A percentile compares a stretch with the other conserved stretches of the same genome.
These are phyloP conservation scores for Ganaspis brasiliensis DNA, from an alignment of 2,888 invertebrate species.

Conservation along the genomic window DNA sequence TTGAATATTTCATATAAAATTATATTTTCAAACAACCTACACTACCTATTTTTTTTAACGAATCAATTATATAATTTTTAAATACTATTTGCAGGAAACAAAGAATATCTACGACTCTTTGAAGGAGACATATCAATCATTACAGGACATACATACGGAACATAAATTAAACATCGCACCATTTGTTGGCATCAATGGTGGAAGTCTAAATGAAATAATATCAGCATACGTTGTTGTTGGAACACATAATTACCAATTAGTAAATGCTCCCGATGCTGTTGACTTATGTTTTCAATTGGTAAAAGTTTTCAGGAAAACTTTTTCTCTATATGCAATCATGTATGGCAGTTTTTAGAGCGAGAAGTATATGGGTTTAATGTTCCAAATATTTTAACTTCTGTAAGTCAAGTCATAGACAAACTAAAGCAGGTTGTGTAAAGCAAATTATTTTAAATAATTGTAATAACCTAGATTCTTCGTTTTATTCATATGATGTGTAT, in stretches of 20 bases:
- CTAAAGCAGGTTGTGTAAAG: not conserved
- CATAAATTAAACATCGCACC: slow-evolving; percentile 21
- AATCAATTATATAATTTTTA: not conserved
- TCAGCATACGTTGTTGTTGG: slow-evolving; percentile 41
- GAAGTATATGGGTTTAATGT: not conserved
- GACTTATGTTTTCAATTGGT: slow-evolving; percentile 40
- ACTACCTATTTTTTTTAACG: no score
- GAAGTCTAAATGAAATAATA: slow-evolving; percentile 27
- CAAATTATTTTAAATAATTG: no score
- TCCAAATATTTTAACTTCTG: not conserved
- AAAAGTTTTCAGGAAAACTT: slow-evolving; percentile 24
- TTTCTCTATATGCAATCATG: slow-evolving; percentile 33
- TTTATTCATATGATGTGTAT: slow-evolving; percentile 10
- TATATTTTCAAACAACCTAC: not conserved
- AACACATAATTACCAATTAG: slow-evolving; percentile 37
- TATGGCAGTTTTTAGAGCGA: not conserved
- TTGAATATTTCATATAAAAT: not conserved
- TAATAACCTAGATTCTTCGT: not conserved
- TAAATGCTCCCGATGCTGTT: slow-evolving; percentile 7
- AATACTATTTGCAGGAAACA: not conserved
- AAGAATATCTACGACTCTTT: not conserved
- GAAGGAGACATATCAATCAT: not conserved
- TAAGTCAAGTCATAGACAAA: slow-evolving; percentile 16
- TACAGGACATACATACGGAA: not conserved
- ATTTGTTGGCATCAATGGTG: slow-evolving; percentile 30